Evolutionary conservation across 2,888 invertebrate species (phyloP).

Genomic region (Lamellibrachia satsuma): DNA sequence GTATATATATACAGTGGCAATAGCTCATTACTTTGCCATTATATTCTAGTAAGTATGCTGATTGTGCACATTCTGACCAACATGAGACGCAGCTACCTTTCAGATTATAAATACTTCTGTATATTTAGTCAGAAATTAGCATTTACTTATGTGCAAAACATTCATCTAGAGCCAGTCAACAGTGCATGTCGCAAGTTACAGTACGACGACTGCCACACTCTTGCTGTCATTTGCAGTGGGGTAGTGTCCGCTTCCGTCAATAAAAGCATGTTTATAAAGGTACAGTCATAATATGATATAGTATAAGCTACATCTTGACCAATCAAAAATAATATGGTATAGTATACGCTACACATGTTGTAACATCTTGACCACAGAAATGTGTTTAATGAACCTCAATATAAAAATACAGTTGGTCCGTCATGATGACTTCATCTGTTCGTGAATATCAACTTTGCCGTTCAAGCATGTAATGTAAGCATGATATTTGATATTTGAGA

Average conservation of each 20-base stretch:
- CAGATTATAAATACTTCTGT: neutral
- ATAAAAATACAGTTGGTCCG: no score
- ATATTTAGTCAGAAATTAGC: constrained; percentile 1
- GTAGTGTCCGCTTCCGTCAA: neutral
- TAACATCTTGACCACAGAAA: no score
- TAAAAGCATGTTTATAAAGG: neutral
- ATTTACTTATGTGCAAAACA: neutral
- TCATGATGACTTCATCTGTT: no score
- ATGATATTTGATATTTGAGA: no score
- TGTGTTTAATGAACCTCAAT: no score
- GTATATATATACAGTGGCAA: neutral
- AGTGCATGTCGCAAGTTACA: neutral
- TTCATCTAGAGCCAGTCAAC: neutral
- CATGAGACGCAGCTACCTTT: neutral
- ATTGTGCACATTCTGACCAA: neutral
- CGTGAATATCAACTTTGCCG: no score
- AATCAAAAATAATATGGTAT: no score
- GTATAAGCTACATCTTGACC: no score
- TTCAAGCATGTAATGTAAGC: no score
- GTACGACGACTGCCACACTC: neutral
- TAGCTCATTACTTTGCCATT: neutral
- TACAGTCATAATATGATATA: neutral
- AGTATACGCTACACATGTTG: no score
- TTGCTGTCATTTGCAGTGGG: neutral
- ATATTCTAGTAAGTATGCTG: neutral